Evolutionary conservation across 2,888 invertebrate species (phyloP), one percentile per base, ranked within the genome.

Genomic region (Balanococcus diminutus): DNA sequence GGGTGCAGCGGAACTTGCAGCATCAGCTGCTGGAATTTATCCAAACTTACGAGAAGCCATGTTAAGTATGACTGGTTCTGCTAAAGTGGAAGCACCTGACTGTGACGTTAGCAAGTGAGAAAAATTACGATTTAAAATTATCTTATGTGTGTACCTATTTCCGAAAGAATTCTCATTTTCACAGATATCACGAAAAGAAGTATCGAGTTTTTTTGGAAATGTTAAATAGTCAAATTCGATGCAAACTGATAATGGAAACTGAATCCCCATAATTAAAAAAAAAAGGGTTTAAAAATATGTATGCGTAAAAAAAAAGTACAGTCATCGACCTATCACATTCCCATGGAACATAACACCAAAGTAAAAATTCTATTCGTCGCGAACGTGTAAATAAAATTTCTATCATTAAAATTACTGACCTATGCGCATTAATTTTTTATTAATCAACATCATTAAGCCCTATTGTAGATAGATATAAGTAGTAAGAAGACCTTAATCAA

Each of bases 1-100:
- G n/a, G 98, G 98, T 0, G 92, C 97, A 4, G 96, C 97, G 6
- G 95, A 98, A 89, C 91, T 98, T 83, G 98, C 95, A 9, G 96
- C 97, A 0, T 94, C 94, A 89, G 97, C 97, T 16, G 94, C 96
- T 0, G 92, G 93, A 84, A 91, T 93, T 88, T 95, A 93, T 89
- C 90, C 91, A 6, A 92, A 91, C 87, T 91, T 96, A 83, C 91
- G 93, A 89, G 92, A 90, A 61, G 92, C 93, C 3, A 91, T 93
- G 86, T 89, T 90, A 82, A 90, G 91, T 28, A 97, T 98, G 96
- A 95, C 95, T 36, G 96, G 96, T 2, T n/a, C 36, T 19, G 84
- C 84, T 9, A n/a, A 22, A 22, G 61, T 61, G 25, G 61, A 61
- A 61, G 25, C 25, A 14, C 61, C 61, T 14, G 14, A 61, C 11